Evolutionary conservation across 64 coral and sea anemone species (phyloP), one percentile per base, ranked within the genome.

Genomic region (Hydrozoanthus tunicans): DNA sequence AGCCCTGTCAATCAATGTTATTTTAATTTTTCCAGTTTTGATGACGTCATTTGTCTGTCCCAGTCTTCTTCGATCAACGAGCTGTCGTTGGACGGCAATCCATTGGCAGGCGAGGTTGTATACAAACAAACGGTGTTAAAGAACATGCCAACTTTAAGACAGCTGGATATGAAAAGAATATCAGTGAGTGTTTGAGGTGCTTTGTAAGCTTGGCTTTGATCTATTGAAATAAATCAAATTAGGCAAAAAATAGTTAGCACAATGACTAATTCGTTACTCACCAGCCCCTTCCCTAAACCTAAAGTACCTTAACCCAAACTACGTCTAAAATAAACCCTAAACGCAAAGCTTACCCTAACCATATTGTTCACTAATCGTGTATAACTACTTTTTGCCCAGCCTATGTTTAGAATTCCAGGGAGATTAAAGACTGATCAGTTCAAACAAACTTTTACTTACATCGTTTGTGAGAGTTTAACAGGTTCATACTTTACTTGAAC

Each of bases 111-210:
- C 14, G 93, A 94, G 15, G 70, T 65, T 0, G 89, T 64, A 25
- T 98, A 98, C 67, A 98, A 98, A 73, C 96, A 98, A 91, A 85
- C 91, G 5, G 62, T 98, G 13, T 74, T 98, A 10, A 98, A 94
- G 12, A 89, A 80, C 64, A 64, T 98, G 5, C 43, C 93, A 17
- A 91, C 70, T 56, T 27, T 98, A 6, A 78, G 93, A 58, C 96
- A 98, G 73, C 80, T 98, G 62, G 96, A 98, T 89, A 98, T 98
- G 96, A 98, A 98, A 27, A 83, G 96, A 81, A 94, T 98, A 73
- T 92, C 96, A 53, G 96, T 98, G 84, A 94, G 90, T 86, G 27
- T 53, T 51, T 7, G 7, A 54, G 25, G 7, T 17, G 14, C 9
- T n/a, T 13, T 14, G 60, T 14, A 72, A 13, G 32, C 32, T 43